phyloP scores from a whole-genome alignment of 2,888 invertebrate species.

The Cremastobaeus sp. region DNA sequence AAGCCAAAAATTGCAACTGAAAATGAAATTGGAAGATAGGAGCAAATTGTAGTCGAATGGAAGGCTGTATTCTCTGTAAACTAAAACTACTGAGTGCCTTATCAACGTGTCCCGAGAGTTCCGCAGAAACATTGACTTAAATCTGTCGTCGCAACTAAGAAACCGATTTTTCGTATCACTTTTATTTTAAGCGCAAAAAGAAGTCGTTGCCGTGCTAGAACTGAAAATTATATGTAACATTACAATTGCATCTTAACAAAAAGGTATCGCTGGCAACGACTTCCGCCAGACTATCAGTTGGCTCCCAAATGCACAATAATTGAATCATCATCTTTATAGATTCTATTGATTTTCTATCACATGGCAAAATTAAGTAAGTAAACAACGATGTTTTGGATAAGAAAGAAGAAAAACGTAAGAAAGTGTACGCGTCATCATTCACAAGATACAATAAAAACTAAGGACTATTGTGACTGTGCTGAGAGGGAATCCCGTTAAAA shows the following conservation, averaged over 20 bases:
- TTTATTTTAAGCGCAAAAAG: slow-evolving; percentile 71
- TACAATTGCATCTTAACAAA: no score
- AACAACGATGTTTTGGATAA: slow-evolving; percentile 61
- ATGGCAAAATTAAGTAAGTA: slow-evolving; percentile 74
- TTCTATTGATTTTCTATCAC: slow-evolving; percentile 66
- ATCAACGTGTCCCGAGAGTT: slow-evolving; percentile 19
- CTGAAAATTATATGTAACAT: slow-evolving; percentile 12
- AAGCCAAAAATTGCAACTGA: no score
- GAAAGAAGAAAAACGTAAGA: slow-evolving; percentile 32
- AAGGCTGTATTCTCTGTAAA: no score
- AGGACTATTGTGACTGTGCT: slow-evolving; percentile 60
- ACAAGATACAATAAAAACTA: slow-evolving; percentile 49
- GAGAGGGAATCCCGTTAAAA: slow-evolving; percentile 54
- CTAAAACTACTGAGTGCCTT: no score
- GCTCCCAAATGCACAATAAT: slow-evolving; percentile 69
- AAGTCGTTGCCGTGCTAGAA: slow-evolving; percentile 66
- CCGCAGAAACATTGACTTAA: slow-evolving; percentile 59
- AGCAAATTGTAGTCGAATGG: no score
- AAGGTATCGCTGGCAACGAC: slow-evolving; percentile 65
- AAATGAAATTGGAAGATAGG: no score
- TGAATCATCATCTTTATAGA: slow-evolving; percentile 18
- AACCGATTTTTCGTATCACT: slow-evolving; percentile 72
- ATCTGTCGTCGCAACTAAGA: slow-evolving; percentile 68
- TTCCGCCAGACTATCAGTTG: slow-evolving; percentile 74
- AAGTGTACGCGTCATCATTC: slow-evolving; percentile 29